Evolutionary conservation across 2,888 invertebrate genomes (phyloP).

Genomic region (Troilus luridus): DNA sequence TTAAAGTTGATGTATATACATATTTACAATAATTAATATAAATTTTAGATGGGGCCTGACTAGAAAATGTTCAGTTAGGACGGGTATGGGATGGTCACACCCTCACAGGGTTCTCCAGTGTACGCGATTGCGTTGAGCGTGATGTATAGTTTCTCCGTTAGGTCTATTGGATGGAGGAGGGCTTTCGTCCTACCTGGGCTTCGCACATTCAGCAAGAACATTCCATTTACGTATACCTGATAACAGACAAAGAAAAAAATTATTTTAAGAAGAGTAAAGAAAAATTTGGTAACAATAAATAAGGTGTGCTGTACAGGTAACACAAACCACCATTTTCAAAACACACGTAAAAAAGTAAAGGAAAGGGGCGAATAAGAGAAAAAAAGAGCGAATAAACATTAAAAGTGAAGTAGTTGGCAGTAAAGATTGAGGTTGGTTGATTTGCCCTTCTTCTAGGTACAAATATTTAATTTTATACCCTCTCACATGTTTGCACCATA

Average conservation of each 20-base stretch:
- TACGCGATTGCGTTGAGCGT: constrained; percentile 64
- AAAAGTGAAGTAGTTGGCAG: too few relatives aligned
- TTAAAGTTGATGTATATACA: constrained; percentile 20
- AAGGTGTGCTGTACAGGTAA: neutral
- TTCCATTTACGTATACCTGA: constrained; percentile 65
- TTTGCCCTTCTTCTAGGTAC: too few relatives aligned
- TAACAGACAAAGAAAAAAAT: neutral
- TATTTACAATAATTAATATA: constrained; percentile 47
- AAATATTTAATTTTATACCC: too few relatives aligned
- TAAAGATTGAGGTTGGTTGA: too few relatives aligned
- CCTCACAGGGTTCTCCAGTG: constrained; percentile 62
- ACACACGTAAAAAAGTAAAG: too few relatives aligned
- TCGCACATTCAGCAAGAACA: constrained; percentile 63
- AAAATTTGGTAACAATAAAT: neutral
- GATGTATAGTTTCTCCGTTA: constrained; percentile 63
- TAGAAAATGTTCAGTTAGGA: constrained; percentile 55
- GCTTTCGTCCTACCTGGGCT: constrained; percentile 63
- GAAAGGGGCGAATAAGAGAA: too few relatives aligned
- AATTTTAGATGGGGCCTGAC: constrained; percentile 51
- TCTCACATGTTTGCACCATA: too few relatives aligned
- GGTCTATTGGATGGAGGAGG: constrained; percentile 65
- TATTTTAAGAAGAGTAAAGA: neutral
- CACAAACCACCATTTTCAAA: too few relatives aligned
- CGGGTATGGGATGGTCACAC: constrained; percentile 63
- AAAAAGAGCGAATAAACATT: too few relatives aligned